Evolutionary conservation across 2,888 invertebrate species (phyloP).

Genomic region (Theretra japonica): DNA sequence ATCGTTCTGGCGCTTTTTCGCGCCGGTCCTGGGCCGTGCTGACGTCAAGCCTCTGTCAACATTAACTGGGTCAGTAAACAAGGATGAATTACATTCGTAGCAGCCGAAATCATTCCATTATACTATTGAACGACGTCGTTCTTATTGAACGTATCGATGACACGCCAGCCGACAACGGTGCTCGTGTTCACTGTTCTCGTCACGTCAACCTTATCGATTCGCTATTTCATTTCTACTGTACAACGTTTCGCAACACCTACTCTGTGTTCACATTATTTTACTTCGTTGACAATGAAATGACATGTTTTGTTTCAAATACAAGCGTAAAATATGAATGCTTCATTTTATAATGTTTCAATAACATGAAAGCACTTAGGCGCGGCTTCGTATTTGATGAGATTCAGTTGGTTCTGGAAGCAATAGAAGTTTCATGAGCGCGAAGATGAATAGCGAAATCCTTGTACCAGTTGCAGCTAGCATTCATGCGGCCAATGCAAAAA

Average conservation of each 20-base stretch:
- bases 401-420: conserved; percentile 4
- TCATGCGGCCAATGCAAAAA: conserved; percentile 55
- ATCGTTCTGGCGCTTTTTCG: conserved; percentile 63
- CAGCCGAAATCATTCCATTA: conserved; percentile 63
- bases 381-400: background rate
- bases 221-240: conserved; percentile 32
- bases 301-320: background rate
- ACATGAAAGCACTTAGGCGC: background rate
- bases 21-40: conserved; percentile 62
- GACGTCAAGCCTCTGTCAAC: conserved; percentile 79
- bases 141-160: conserved; percentile 33
- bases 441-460: conserved; percentile 32
- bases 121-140: conserved; percentile 50
- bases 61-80: conserved; percentile 79
- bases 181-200: conserved; percentile 13
- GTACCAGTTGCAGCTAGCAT: conserved; percentile 49
- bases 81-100: conserved; percentile 73
- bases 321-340: background rate
- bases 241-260: conserved; percentile 8
- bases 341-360: background rate
- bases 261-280: background rate
- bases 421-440: background rate
- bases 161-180: conserved; percentile 11
- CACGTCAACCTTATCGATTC: conserved; percentile 26
- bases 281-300: background rate